Conservation (phyloP, 2,113 vertebrate genomes). For the Protomyctophum bolini region DNA sequence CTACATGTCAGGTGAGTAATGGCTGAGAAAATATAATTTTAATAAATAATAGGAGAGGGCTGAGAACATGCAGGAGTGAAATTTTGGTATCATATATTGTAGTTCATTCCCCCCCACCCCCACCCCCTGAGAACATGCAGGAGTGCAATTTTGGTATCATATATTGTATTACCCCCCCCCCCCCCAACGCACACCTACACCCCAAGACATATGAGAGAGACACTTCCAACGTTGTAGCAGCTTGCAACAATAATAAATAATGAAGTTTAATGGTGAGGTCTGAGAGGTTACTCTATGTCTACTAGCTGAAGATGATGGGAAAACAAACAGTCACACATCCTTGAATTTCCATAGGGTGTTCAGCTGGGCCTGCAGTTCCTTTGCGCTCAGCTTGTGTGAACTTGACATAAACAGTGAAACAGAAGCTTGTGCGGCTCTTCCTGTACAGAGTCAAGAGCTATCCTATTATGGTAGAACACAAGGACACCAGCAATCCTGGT, state of each 20-base stretch:
- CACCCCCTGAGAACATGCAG: constrained; percentile 53
- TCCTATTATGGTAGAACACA: constrained; percentile 10
- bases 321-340: constrained; percentile 52
- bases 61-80: constrained; percentile 58
- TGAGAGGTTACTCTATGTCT: constrained; percentile 34
- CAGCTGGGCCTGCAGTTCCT: constrained; percentile 3
- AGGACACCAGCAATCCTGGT: constrained; percentile 6
- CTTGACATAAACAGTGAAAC: constrained; percentile 34
- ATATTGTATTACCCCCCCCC: background rate
- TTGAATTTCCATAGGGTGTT: constrained; percentile 11
- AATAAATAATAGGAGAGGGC: constrained; percentile 41
- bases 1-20: constrained; percentile 45
- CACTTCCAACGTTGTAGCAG: constrained; percentile 40
- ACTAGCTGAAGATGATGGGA: constrained; percentile 34
- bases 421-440: constrained; percentile 36
- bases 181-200: too few relatives aligned
- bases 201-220: constrained; percentile 6
- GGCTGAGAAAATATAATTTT: constrained; percentile 58
- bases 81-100: constrained; percentile 30
- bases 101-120: background rate
- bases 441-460: background rate
- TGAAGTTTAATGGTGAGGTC: constrained; percentile 14
- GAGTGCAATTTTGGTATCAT: constrained; percentile 37
- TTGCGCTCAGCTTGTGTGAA: constrained; percentile 17
- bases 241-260: constrained; percentile 43